Evolutionary conservation across 2,888 invertebrate genomes (phyloP), one percentile per base, ranked within the genome.

Genomic region (Scaptomyza caliginosa): DNA sequence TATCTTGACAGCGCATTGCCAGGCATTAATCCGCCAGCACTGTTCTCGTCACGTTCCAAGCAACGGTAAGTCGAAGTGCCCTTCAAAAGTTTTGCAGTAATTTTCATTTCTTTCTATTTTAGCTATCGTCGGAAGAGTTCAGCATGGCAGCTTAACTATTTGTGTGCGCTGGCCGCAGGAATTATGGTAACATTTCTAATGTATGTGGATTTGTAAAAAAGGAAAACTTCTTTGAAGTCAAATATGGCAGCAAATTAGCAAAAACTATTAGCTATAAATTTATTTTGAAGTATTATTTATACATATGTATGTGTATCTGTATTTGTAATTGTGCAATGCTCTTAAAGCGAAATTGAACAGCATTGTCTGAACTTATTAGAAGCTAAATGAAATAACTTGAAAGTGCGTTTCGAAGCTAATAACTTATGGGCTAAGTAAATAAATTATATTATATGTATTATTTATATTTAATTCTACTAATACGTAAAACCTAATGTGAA

Each of bases 1-100:
- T 94, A 93, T 89, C 91, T 93, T 75, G 94, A 94, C 87, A 94
- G 94, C 60, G 92, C 91, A 74, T 91, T 93, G 43, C 94, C 94
- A 0, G 94, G 94, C 13, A 88, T 93, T 3, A 91, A 92, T 86
- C 94, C 94, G 21, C 93, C 93, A 3, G 92, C 93, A 40, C 94
- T 94, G 17, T 92, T 94, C 67, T 93, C 93, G 50, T 92, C 93
- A 11, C 89, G 89, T 21, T 92, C 92, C 71, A 92, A 92, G 30
- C 91, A 92, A 19, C 91, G 93, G 91, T 91, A 80, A 88, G 84
- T 28, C 13, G 0, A 10, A 10, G 10, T 10, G 7, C 2, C n/a
- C n/a, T 17, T 17, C 4, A 7, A 6, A 11, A 8, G 26, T 54
- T 23, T 16, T 34, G 7, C n/a, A n/a, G n/a, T 34, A 16, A 34